Evolutionary conservation across 2,888 invertebrate species (phyloP).

Genomic region (Netelia inedita): DNA sequence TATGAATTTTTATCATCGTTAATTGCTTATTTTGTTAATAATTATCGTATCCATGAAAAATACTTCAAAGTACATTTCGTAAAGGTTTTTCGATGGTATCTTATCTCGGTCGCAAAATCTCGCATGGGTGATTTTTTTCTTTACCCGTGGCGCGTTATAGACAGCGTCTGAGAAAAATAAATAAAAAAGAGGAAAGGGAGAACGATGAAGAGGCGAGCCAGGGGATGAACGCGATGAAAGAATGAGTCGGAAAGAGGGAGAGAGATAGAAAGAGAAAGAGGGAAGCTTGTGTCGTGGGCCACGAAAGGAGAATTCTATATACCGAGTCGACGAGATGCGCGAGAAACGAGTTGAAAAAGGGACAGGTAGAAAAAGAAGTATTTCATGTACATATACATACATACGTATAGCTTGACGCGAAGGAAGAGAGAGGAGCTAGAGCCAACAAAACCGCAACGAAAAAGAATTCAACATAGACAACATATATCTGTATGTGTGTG

Average conservation of each 20-base stretch:
- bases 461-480: conserved; percentile 8
- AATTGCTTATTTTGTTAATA: no score
- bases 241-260: neutral
- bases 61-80: neutral
- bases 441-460: conserved; percentile 22
- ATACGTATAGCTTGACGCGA: conserved; percentile 2
- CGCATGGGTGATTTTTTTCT: conserved; percentile 42
- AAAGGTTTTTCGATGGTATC: neutral
- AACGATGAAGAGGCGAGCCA: conserved; percentile 32
- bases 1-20: no score
- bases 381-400: conserved; percentile 10
- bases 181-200: neutral
- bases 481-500: neutral
- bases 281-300: conserved; percentile 10
- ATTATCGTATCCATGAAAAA: neutral
- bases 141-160: neutral
- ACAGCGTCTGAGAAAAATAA: neutral
- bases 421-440: conserved; percentile 10
- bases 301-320: conserved; percentile 26
- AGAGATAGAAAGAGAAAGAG: conserved; percentile 5
- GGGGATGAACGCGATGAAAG: conserved; percentile 5
- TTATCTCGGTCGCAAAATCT: neutral
- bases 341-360: conserved; percentile 32
- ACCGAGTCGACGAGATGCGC: conserved; percentile 23
- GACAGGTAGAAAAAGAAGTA: conserved; percentile 35